Evolutionary conservation across 53 echinoderm and acorn worm genomes (phyloP).

Genomic region (Astropecten irregularis): DNA sequence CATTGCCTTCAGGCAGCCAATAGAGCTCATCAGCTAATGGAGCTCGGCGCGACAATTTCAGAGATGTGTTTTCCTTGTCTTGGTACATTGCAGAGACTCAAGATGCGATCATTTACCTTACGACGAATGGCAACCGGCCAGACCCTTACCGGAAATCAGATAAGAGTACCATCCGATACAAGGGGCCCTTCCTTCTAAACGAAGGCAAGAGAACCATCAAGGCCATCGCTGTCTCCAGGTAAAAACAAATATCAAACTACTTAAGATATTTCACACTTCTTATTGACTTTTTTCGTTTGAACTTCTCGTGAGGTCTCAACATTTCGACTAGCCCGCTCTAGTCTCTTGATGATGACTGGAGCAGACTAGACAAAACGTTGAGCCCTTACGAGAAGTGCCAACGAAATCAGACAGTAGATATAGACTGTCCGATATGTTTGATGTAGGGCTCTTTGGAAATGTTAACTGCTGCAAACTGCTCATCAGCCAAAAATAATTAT

Average conservation of each 20-base stretch:
- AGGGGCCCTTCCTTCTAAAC: slow-evolving; percentile 91
- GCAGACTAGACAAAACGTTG: too few species aligned
- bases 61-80: too few species aligned
- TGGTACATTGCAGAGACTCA: slow-evolving; percentile 14
- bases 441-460: too few species aligned
- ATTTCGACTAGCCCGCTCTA: too few species aligned
- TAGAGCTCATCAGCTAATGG: too few species aligned
- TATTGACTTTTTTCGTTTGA: neutral
- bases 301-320: too few species aligned
- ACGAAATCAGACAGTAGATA: neutral
- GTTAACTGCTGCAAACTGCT: too few species aligned
- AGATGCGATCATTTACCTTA: slow-evolving; percentile 75
- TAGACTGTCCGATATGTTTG: too few species aligned
- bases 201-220: slow-evolving; percentile 83
- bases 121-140: slow-evolving; percentile 83
- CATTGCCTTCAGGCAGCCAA: too few species aligned
- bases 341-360: neutral
- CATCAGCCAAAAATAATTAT: too few species aligned
- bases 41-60: too few species aligned
- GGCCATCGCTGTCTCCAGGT: slow-evolving; percentile 92
- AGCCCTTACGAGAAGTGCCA: too few species aligned
- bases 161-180: slow-evolving; percentile 89
- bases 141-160: slow-evolving; percentile 75
- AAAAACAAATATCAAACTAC: neutral
- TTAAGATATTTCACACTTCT: neutral